Percentiles rank a stretch among this genome's conserved stretches.
Conservation (phyloP, 2,888 invertebrate species). For the Watsonalla cultraria region DNA sequence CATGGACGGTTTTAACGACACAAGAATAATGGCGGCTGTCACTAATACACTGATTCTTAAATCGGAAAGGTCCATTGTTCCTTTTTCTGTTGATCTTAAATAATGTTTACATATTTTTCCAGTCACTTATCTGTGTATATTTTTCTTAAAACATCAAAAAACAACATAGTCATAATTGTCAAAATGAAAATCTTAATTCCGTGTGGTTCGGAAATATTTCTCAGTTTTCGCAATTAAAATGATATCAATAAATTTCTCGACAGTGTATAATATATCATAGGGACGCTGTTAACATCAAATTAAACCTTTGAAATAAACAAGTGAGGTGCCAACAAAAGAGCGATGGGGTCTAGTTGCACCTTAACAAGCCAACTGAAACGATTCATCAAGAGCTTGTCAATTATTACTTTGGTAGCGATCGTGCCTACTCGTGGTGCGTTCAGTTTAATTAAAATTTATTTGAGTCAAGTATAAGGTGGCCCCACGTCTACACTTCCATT, state of each 20-base stretch:
- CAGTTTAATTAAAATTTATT: slow-evolving; percentile 75
- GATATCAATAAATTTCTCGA: neutral
- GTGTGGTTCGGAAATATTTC: neutral
- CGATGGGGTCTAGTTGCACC: slow-evolving; percentile 59
- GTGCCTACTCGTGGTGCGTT: slow-evolving; percentile 51
- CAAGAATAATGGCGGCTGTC: slow-evolving; percentile 46
- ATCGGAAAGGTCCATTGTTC: slow-evolving; percentile 35
- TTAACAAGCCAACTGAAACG: slow-evolving; percentile 67
- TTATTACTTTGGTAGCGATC: slow-evolving; percentile 53
- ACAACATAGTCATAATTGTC: too few relatives aligned
- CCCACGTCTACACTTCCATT: slow-evolving; percentile 19
- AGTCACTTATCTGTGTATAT: slow-evolving; percentile 25
- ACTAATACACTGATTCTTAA: slow-evolving; percentile 30
- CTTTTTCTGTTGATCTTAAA: slow-evolving; percentile 26
- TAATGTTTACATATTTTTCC: slow-evolving; percentile 23
- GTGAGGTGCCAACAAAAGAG: slow-evolving; percentile 51
- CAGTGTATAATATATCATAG: slow-evolving; percentile 50
- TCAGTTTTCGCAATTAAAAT: neutral
- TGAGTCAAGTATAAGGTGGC: slow-evolving; percentile 27
- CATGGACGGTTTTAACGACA: slow-evolving; percentile 21
- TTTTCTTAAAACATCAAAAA: too few relatives aligned
- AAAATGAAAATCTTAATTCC: too few relatives aligned
- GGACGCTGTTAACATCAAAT: slow-evolving; percentile 48
- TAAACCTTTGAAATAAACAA: slow-evolving; percentile 47
- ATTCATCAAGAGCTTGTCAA: slow-evolving; percentile 76